These are phyloP conservation scores for Luffia ferchaultella DNA, from an alignment of 2,888 invertebrate species.

Conservation along the genomic window DNA sequence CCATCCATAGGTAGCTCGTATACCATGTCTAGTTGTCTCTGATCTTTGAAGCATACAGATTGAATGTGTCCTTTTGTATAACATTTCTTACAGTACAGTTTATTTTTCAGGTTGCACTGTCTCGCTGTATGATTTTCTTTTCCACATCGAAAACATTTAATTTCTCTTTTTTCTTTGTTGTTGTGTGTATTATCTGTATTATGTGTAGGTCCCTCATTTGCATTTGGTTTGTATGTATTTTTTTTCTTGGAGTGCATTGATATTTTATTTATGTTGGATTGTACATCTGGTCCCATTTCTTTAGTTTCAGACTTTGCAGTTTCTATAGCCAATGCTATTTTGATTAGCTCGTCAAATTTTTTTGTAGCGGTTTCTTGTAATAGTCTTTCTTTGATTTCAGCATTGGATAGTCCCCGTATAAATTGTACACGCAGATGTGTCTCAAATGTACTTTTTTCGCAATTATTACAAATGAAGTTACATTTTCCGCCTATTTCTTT, in stretches of 20 bases:
- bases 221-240: neutral
- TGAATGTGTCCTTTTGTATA: neutral
- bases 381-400: neutral
- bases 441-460: conserved; percentile 1
- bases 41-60: neutral
- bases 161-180: neutral
- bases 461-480: conserved; percentile 9
- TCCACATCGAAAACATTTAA: conserved; percentile 1
- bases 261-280: neutral
- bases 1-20: neutral
- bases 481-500: conserved; percentile 10
- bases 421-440: neutral
- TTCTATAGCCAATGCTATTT: neutral
- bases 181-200: neutral
- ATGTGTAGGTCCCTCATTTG: neutral
- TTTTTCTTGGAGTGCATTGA: neutral
- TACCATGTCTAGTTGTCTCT: neutral
- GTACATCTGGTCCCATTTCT: neutral
- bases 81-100: neutral
- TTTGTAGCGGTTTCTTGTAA: neutral
- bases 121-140: neutral
- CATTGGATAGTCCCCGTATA: neutral
- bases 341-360: neutral
- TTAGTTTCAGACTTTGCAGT: conserved; percentile 1
- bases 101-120: neutral